phyloP scores from a whole-genome alignment of 2,888 invertebrate genomes.

The Folsomia manolachei region DNA sequence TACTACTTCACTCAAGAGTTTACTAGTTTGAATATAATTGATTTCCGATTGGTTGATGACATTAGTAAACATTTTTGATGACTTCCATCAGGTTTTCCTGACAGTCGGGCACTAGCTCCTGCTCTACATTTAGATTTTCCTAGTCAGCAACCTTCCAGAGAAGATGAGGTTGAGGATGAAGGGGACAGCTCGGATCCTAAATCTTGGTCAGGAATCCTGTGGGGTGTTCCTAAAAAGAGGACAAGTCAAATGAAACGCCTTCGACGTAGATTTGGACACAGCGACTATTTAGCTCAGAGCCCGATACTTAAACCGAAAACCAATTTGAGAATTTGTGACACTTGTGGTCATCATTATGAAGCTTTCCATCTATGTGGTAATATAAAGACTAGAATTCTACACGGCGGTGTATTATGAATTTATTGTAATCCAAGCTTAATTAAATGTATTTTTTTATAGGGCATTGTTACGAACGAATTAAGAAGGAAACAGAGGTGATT shows the following conservation, averaged over 20 bases:
- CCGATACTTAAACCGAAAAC: conserved; percentile 71
- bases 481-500: conserved; percentile 76
- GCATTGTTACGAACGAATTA: conserved; percentile 78
- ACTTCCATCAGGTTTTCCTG: conserved; percentile 23
- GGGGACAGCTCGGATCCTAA: conserved; percentile 26
- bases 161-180: not conserved
- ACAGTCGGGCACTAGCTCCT: conserved; percentile 17
- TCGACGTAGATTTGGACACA: conserved; percentile 69
- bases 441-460: conserved; percentile 60
- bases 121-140: not conserved
- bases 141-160: not conserved
- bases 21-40: too few relatives aligned
- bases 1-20: conserved; percentile 6
- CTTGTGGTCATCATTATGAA: conserved; percentile 82
- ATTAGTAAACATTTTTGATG: not conserved
- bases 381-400: not conserved
- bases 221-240: conserved; percentile 78
- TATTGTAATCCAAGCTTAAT: not conserved
- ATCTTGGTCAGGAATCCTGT: conserved; percentile 66
- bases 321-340: conserved; percentile 70
- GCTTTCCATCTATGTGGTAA: conserved; percentile 75
- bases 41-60: too few relatives aligned
- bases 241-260: conserved; percentile 71
- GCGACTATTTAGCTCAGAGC: conserved; percentile 60
- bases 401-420: not conserved